Evolutionary conservation across 2,797 vertebrate species (phyloP).

Genomic region (Rhodeus uyekii): DNA sequence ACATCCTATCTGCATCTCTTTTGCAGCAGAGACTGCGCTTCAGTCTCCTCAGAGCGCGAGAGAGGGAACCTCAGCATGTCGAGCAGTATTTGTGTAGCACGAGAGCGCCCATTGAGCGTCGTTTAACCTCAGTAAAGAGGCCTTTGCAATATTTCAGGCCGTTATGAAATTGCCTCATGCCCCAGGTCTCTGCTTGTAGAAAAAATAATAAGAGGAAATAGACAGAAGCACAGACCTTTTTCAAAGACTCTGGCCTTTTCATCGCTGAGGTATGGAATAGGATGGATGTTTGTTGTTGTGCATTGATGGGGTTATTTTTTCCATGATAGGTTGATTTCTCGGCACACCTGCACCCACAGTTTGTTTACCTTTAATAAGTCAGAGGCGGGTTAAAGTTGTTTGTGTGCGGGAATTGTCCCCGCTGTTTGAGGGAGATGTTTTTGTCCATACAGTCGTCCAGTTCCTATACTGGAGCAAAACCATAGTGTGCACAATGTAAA

Average conservation of each 20-base stretch:
- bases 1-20: constrained; percentile 44
- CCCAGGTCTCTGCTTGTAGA: not conserved
- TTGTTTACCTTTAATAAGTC: constrained; percentile 43
- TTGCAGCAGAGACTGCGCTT: not conserved
- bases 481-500: not conserved
- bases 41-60: not conserved
- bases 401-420: constrained; percentile 3
- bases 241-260: constrained; percentile 29
- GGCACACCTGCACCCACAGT: constrained; percentile 27
- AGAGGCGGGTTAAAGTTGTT: constrained; percentile 5
- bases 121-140: constrained; percentile 38
- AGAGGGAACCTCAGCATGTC: not conserved
- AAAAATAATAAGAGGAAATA: constrained; percentile 15
- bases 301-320: constrained; percentile 35
- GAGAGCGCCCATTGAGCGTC: not conserved
- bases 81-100: constrained; percentile 2
- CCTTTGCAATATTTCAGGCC: constrained; percentile 22
- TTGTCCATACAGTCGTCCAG: not conserved
- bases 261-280: constrained; percentile 15
- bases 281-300: constrained; percentile 32
- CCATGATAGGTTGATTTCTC: constrained; percentile 34
- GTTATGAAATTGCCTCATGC: constrained; percentile 31
- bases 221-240: constrained; percentile 28
- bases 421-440: not conserved
- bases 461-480: not conserved